Evolutionary conservation across 2,888 invertebrate species (phyloP), one percentile per base, ranked within the genome.

Genomic region (Pinctada fucata): DNA sequence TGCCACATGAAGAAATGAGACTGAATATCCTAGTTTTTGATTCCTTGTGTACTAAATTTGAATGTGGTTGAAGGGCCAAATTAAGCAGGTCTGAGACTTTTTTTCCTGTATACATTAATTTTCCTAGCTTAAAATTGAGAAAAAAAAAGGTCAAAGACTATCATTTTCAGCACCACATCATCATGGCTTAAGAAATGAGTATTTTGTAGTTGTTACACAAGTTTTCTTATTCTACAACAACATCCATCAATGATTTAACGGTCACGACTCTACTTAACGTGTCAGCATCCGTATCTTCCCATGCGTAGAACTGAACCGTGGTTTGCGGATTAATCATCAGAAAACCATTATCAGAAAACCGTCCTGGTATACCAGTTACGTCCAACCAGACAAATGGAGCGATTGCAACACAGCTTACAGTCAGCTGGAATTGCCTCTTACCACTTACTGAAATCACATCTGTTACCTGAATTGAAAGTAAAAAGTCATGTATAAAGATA

Each of bases 341-440:
- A 82, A 97, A 95, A 0, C 97, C 97, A 92, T 97, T 97, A 85
- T 96, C 95, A 0, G 95, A 95, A 91, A 97, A 97, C 79, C 92
- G 93, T 1, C 97, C 97, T 88, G 90, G 65, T 49, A 90, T 80
- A 6, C 85, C 87, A n/a, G 64, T 67, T 0, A 89, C 87, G 10
- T 92, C 90, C 50, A 93, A 81, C 91, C 92, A 92, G 3, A 92
- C 91, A 83, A 91, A 93, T n/a, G 90, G 87, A 16, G 92, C 91
- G 45, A 91, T 83, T 5, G 79, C 76, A 67, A 87, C 83, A 3
- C 90, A 85, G 31, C 82, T 78, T 16, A 92, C 51, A 6, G 83
- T 82, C 13, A 92, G 70, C 45, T 78, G 75, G 52, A 86, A 87
- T 69, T 79, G 78, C 8, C 79, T 79, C 13, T 72, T 70, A 10